Conservation (phyloP, 2,113 vertebrate genomes). For the Prietella phreatophila region DNA sequence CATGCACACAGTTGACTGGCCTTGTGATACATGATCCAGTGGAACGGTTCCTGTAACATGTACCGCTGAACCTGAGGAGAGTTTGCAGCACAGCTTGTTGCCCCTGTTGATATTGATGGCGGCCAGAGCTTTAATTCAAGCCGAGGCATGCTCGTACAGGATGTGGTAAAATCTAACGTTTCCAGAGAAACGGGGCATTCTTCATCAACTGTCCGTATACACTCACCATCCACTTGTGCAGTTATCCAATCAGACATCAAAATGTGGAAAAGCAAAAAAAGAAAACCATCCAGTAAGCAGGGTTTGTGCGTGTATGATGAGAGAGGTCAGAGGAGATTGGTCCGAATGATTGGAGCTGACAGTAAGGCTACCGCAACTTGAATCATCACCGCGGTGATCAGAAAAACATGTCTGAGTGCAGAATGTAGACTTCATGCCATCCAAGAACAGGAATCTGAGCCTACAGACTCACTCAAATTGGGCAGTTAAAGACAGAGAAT, state of each 20-base stretch:
- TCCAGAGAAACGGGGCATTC: background rate
- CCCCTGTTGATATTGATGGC: background rate
- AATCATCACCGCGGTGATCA: background rate
- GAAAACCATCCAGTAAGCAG: background rate
- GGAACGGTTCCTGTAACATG: background rate
- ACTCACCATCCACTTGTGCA: background rate
- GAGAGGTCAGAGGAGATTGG: background rate
- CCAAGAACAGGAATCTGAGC: background rate
- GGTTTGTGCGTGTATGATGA: background rate
- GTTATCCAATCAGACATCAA: background rate
- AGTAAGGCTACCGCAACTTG: background rate
- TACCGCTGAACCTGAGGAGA: background rate
- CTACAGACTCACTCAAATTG: background rate
- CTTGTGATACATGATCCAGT: constrained; percentile 5
- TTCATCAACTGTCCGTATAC: background rate
- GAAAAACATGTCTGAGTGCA: background rate
- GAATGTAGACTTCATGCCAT: background rate
- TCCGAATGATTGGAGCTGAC: background rate
- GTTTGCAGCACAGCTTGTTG: background rate
- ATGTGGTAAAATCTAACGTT: background rate
- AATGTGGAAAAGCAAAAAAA: background rate
- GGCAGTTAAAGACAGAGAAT: background rate
- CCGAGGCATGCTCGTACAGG: too few species aligned
- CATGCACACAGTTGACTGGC: constrained; percentile 6
- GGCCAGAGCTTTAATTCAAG: background rate